These are phyloP conservation scores for Chirona hameri DNA, from an alignment of 2,888 invertebrate genomes.

Conservation along the genomic window DNA sequence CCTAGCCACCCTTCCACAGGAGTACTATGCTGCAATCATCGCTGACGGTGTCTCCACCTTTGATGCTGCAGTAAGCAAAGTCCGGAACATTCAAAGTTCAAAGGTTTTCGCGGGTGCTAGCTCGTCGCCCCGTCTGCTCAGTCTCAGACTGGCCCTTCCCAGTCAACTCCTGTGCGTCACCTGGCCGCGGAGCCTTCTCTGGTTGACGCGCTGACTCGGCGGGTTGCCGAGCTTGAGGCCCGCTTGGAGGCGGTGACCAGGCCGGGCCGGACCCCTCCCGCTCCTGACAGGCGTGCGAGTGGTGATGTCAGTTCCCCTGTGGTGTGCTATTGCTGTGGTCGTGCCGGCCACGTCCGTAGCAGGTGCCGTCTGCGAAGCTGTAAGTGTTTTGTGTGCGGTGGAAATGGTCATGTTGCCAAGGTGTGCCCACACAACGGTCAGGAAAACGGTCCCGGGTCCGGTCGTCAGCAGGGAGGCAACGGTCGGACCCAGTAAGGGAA, in stretches of 20 bases:
- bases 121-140: background rate
- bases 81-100: background rate
- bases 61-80: background rate
- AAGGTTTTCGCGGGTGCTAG: background rate
- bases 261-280: background rate
- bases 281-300: background rate
- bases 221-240: background rate
- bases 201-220: background rate
- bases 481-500: no score
- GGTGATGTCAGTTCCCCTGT: no score
- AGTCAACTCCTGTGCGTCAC: background rate
- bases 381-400: background rate
- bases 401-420: background rate
- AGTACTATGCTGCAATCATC: background rate
- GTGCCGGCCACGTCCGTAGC: background rate
- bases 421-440: background rate
- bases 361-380: background rate
- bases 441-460: background rate
- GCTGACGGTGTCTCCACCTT: background rate
- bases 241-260: background rate
- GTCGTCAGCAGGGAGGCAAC: no score
- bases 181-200: background rate
- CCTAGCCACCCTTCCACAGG: background rate
- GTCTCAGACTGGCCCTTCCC: background rate
- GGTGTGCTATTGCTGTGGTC: background rate